Evolutionary conservation across 2,113 vertebrate species (phyloP).

Genomic region (Toxostoma redivivum): DNA sequence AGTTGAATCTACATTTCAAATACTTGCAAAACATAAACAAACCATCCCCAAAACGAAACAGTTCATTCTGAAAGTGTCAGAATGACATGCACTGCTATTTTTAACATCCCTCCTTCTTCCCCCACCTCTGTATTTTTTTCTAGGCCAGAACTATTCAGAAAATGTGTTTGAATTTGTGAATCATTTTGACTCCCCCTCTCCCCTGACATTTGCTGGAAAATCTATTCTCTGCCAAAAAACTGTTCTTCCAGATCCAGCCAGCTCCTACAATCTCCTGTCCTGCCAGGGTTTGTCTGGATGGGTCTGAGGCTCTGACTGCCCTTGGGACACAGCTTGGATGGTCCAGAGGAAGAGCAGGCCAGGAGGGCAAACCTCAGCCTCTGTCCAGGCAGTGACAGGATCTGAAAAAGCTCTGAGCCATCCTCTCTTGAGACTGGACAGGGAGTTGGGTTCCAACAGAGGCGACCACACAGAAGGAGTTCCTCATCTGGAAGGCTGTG

Average conservation of each 20-base stretch:
- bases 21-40: conserved; percentile 60
- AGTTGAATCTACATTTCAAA: conserved; percentile 50
- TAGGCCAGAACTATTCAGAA: conserved; percentile 52
- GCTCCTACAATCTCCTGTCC: background rate
- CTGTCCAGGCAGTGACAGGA: background rate
- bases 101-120: conserved; percentile 45
- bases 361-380: background rate
- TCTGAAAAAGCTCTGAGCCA: background rate
- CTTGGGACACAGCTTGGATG: background rate
- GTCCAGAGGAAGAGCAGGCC: background rate
- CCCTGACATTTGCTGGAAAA: conserved; percentile 53
- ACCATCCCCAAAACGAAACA: conserved; percentile 47
- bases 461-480: background rate
- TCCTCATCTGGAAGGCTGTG: background rate
- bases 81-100: conserved; percentile 42
- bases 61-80: conserved; percentile 58
- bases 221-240: conserved; percentile 9
- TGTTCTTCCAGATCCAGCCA: background rate
- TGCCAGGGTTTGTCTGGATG: background rate
- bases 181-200: conserved; percentile 49
- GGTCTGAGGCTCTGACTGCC: background rate
- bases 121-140: conserved; percentile 58
- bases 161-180: conserved; percentile 61
- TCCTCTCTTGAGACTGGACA: background rate
- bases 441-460: background rate